These are phyloP conservation scores for Mixornis gularis DNA, from an alignment of 2,113 vertebrate genomes.

Conservation along the genomic window DNA sequence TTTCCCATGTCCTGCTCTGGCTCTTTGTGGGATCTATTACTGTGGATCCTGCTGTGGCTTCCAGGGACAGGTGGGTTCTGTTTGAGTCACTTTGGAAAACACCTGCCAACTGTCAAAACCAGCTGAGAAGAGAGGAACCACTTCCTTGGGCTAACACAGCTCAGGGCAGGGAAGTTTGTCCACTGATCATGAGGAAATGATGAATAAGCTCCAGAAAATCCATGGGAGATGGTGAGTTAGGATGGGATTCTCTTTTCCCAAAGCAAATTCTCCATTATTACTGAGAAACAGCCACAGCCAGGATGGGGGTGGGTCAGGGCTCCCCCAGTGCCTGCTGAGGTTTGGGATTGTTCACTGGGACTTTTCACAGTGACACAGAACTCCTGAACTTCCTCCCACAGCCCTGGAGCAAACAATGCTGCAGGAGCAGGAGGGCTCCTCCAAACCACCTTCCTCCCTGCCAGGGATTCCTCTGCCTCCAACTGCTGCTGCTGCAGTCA, in stretches of 20 bases:
- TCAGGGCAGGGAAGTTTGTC: background rate
- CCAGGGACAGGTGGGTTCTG: background rate
- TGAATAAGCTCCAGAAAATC: background rate
- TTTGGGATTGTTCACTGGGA: background rate
- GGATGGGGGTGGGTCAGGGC: background rate
- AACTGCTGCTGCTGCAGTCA: background rate
- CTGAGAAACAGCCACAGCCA: background rate
- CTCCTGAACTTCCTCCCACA: background rate
- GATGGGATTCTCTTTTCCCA: background rate
- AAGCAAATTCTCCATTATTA: background rate
- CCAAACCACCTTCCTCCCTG: background rate
- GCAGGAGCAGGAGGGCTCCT: too few species aligned
- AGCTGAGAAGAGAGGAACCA: background rate
- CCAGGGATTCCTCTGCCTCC: background rate
- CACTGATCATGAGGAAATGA: background rate
- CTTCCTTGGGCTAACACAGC: background rate
- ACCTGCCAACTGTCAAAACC: background rate
- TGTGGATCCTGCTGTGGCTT: background rate
- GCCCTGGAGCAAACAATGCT: background rate
- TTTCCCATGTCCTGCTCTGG: background rate
- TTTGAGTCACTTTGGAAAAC: background rate
- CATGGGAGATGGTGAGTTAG: background rate
- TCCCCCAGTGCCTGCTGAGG: background rate
- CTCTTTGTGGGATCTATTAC: background rate
- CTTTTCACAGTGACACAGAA: background rate